phyloP scores from a whole-genome alignment of 2,113 vertebrate genomes.

The Melanotaenia duboulayi region DNA sequence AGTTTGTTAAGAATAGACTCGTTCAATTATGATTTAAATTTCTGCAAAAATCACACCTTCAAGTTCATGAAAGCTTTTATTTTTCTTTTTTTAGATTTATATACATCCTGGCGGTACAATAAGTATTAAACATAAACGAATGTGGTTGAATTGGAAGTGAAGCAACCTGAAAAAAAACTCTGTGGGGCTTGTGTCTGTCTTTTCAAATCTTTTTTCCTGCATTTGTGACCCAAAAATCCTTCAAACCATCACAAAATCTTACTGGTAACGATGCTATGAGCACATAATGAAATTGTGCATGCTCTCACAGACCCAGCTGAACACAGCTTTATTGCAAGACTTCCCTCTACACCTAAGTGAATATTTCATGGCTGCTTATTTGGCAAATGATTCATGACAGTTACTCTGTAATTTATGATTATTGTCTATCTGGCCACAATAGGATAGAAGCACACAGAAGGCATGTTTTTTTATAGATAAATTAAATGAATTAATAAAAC shows the following conservation, averaged over 20 bases:
- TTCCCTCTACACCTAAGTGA: slow-evolving; percentile 30
- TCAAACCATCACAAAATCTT: slow-evolving; percentile 8
- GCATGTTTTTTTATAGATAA: no score
- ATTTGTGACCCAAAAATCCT: slow-evolving; percentile 34
- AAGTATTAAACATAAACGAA: not conserved
- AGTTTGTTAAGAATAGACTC: no score
- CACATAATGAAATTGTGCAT: slow-evolving; percentile 33
- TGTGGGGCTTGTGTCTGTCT: slow-evolving; percentile 15
- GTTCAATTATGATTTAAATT: no score
- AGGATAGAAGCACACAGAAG: not conserved
- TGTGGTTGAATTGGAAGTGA: slow-evolving; percentile 45
- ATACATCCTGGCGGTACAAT: not conserved
- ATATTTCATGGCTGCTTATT: slow-evolving; percentile 32
- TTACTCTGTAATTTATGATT: slow-evolving; percentile 9
- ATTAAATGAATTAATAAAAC: no score
- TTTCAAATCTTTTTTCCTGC: slow-evolving; percentile 18
- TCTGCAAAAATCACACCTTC: no score
- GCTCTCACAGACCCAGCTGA: slow-evolving; percentile 9
- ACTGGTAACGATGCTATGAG: not conserved
- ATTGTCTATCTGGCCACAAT: slow-evolving; percentile 16
- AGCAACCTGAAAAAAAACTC: slow-evolving; percentile 49
- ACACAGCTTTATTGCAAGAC: slow-evolving; percentile 26
- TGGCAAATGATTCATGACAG: slow-evolving; percentile 17
- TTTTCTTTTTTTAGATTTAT: no score
- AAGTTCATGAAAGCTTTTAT: no score